A percentile compares a stretch with the other conserved stretches of the same genome.
These are phyloP conservation scores for Rhabdomys pumilio DNA, from an alignment of 2,797 vertebrate genomes.

Conservation along the genomic window DNA sequence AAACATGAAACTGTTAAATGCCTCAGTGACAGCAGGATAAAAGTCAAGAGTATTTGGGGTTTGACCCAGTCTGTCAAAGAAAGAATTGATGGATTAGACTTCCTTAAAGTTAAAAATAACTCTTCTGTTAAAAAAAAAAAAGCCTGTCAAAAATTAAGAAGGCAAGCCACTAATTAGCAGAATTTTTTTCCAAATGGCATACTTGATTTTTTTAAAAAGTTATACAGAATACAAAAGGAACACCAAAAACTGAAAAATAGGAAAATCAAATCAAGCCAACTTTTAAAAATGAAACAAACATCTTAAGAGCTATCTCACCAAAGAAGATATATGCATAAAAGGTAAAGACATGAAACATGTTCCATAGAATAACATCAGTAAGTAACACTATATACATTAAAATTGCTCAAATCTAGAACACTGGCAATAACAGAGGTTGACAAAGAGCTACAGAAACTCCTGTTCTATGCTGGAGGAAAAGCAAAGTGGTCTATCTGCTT, in stretches of 20 bases:
- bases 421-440: neutral
- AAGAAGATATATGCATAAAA: neutral
- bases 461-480: neutral
- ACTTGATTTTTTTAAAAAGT: neutral
- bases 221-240: neutral
- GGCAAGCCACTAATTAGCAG: neutral
- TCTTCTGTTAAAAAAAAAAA: neutral
- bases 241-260: neutral
- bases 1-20: neutral
- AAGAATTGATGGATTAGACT: neutral
- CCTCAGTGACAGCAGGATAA: neutral
- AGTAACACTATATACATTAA: neutral
- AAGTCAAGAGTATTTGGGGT: neutral
- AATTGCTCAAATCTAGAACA: neutral
- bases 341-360: neutral
- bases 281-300: neutral
- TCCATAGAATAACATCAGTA: neutral
- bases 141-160: too few species aligned
- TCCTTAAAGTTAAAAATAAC: slow-evolving; percentile 41
- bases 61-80: neutral
- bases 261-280: neutral
- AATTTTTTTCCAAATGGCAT: slow-evolving; percentile 19
- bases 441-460: neutral
- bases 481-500: neutral
- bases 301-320: neutral